Base-by-base conservation (phyloP, 2,888 invertebrate genomes). In the Apocheima hispidaria region DNA sequence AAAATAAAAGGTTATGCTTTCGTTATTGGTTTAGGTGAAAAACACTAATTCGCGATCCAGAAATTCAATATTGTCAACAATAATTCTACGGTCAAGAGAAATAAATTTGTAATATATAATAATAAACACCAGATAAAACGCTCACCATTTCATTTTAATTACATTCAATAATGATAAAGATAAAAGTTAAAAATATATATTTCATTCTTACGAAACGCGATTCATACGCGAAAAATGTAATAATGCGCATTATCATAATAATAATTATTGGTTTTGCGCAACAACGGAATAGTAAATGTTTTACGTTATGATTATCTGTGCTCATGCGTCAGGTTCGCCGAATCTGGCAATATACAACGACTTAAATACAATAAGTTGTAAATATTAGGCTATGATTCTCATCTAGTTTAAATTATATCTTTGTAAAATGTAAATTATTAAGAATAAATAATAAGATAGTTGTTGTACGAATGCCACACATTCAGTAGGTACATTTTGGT, bases 261-360 rank as follows among this genome's bases (percentile, higher is more conserved):
- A 26, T 1, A 7, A 26, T 26, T 4, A 7, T 33, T 33, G n/a
- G 12, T n/a, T 33, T 10, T 33, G 33, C 33, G 33, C n/a, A 41
- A 21, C 16, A 41, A 9, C 23, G 23, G 43, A 4, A 35, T 6
- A 23, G n/a, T 23, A 35, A 36, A 36, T 35, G n/a, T n/a, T n/a
- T n/a, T n/a, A n/a, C n/a, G n/a, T n/a, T n/a, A n/a, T n/a, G n/a
- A n/a, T n/a, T n/a, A n/a, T n/a, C 4, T 5, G 5, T 23, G 4
- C 23, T 18, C 30, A 51, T 4, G 28, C 6, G 30, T 2, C 12
- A 40, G 28, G 9, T 30, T 12, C 28, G 2, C 20, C 4, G 4
- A 50, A 60, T 56, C 43, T 51, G 23, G 44, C 41, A 56, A 60
- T 35, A 56, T 55, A 68, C 68, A 70, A 70, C 70, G 70, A 70